These are phyloP conservation scores for Cenopis cana DNA, from an alignment of 2,888 invertebrate genomes.

Conservation along the genomic window DNA sequence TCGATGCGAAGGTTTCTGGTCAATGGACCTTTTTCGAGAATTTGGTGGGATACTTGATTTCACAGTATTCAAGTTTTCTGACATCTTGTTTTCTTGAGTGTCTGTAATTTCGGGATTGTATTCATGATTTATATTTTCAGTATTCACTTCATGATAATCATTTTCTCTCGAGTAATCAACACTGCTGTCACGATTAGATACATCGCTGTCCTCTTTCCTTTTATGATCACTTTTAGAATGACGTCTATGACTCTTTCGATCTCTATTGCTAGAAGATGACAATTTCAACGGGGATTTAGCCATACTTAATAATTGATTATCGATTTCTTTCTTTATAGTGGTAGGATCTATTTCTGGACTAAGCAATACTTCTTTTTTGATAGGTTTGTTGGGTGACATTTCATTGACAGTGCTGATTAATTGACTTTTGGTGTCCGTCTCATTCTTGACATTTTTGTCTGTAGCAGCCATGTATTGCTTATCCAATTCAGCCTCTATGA, in stretches of 20 bases:
- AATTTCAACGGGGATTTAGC: constrained; percentile 56
- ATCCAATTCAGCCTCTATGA: constrained; percentile 63
- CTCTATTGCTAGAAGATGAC: constrained; percentile 41
- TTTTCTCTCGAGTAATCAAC: constrained; percentile 43
- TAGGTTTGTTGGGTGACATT: constrained; percentile 46
- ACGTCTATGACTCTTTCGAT: constrained; percentile 45
- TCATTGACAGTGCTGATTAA: constrained; percentile 47
- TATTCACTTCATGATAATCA: constrained; percentile 46
- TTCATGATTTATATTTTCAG: constrained; percentile 50
- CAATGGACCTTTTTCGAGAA: constrained; percentile 72
- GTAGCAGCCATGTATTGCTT: constrained; percentile 30
- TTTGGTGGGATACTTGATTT: constrained; percentile 57
- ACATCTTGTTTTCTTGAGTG: constrained; percentile 53
- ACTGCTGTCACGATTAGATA: constrained; percentile 14
- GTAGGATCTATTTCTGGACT: constrained; percentile 41
- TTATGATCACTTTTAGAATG: constrained; percentile 24
- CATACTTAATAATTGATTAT: constrained; percentile 54
- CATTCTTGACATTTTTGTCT: constrained; percentile 10
- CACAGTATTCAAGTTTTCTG: constrained; percentile 49
- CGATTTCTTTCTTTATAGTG: constrained; percentile 56
- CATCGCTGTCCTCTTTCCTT: constrained; percentile 18
- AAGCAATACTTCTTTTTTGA: constrained; percentile 41
- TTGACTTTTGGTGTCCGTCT: constrained; percentile 42
- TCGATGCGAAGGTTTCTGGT: constrained; percentile 75
- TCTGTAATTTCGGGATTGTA: constrained; percentile 51